A percentile compares a stretch with the other conserved stretches of the same genome.
Conservation (phyloP, 2,797 vertebrate genomes). For the Ctenosaura bakeri region DNA sequence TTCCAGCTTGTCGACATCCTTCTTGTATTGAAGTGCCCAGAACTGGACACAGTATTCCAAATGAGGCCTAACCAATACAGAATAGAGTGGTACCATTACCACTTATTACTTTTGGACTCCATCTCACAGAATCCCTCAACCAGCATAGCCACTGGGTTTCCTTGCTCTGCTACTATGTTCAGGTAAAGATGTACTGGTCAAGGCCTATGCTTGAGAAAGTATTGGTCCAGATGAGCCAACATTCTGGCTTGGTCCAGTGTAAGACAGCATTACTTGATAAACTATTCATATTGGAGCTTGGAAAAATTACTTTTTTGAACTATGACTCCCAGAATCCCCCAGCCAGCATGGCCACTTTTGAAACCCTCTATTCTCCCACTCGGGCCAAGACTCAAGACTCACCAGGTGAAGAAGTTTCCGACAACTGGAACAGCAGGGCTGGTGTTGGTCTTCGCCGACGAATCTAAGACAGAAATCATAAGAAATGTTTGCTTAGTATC, state of each 20-base stretch:
- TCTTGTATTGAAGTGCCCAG: too few species aligned
- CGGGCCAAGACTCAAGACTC: constrained; percentile 29
- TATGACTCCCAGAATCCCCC: neutral
- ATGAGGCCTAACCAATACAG: too few species aligned
- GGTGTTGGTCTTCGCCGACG: constrained; percentile 95
- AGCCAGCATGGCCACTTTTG: neutral
- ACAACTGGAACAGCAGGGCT: constrained; percentile 93
- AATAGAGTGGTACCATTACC: too few species aligned
- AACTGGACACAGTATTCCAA: too few species aligned
- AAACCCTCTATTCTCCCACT: neutral
- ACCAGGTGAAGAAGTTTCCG: constrained; percentile 92
- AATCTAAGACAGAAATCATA: constrained; percentile 83
- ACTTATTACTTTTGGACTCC: neutral
- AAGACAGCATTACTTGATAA: neutral
- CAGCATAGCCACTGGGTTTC: neutral
- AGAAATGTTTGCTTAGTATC: constrained; percentile 17
- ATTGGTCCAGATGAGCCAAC: neutral
- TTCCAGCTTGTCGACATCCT: too few species aligned
- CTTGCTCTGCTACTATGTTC: neutral
- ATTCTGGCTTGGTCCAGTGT: neutral
- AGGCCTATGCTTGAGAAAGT: neutral
- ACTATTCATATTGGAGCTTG: too few species aligned
- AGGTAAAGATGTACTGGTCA: neutral
- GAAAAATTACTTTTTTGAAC: neutral
- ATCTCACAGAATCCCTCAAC: neutral